Conservation (phyloP, 2,888 invertebrate genomes). For the Lutraria lutraria region DNA sequence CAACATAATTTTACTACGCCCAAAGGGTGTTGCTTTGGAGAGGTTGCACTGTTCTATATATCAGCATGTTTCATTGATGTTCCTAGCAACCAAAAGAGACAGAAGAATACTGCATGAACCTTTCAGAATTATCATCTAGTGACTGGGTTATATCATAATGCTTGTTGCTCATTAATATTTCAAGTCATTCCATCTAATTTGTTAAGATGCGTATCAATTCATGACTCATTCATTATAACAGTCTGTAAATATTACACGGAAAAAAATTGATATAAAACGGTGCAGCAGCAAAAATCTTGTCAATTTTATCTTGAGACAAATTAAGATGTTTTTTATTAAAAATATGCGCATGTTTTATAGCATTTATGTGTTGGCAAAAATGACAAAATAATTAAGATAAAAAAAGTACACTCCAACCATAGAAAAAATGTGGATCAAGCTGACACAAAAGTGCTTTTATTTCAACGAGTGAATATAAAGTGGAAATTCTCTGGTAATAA, state of each 20-base stretch:
- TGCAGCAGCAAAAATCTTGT: not conserved
- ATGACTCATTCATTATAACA: conserved; percentile 12
- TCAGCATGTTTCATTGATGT: not conserved
- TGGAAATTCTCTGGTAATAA: conserved; percentile 36
- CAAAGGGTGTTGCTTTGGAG: too few relatives aligned
- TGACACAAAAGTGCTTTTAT: conserved; percentile 42
- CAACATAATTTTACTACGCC: too few relatives aligned
- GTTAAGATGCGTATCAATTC: conserved; percentile 12
- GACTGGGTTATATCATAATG: conserved; percentile 15
- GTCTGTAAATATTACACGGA: not conserved
- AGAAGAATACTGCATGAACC: not conserved
- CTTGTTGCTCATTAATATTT: conserved; percentile 22
- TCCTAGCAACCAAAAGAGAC: not conserved
- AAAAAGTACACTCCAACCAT: conserved; percentile 14
- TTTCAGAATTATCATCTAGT: not conserved
- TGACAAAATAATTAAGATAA: conserved; percentile 21
- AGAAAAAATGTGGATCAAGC: not conserved
- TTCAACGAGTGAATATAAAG: conserved; percentile 38
- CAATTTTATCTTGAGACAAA: conserved; percentile 14
- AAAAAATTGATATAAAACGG: conserved; percentile 1
- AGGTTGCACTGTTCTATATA: too few relatives aligned
- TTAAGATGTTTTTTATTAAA: conserved; percentile 20
- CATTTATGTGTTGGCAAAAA: conserved; percentile 15
- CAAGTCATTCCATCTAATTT: conserved; percentile 21
- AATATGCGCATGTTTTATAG: not conserved